Evolutionary conservation across 2,113 vertebrate genomes (phyloP), one percentile per base, ranked within the genome.

Genomic region (Pachycephala philippinensis): DNA sequence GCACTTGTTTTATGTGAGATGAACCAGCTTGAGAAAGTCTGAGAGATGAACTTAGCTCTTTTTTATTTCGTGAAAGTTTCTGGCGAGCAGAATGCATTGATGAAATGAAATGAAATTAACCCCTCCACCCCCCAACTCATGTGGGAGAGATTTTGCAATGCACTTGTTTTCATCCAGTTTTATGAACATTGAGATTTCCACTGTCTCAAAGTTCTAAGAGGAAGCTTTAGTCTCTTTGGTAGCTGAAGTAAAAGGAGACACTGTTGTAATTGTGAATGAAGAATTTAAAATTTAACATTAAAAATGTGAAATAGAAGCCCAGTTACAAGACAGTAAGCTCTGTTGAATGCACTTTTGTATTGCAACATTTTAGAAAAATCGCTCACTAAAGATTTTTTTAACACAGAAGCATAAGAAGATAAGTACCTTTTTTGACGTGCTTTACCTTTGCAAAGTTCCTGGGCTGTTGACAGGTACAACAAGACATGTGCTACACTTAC

Each of bases 391-490:
- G 59, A 35, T 70, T 91, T 91, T 92, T 91, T 84, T 10, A 39
- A 70, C n/a, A 40, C 8, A 63, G 56, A 50, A 57, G 59, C 35
- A 3, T 40, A 65, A 63, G 60, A 89, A 72, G 66, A 89, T 92
- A 28, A 79, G 91, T 89, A 92, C 37, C 17, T 75, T 92, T 92
- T 89, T 76, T 95, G 84, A 95, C 88, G 33, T 52, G 23, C 49
- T 84, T 94, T 96, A 94, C 90, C 77, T 95, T 96, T 96, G 80
- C 74, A 40, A 78, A 94, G 77, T 96, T 94, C 50, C 93, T 89
- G 63, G 68, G 72, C 74, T 95, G 78, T 74, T 97, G 95, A 89
- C 93, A 95, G 89, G 72, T 90, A 87, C 87, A 91, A 76, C 1
- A 84, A 68, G 90, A 87, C 77, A 60, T 86, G 68, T 86, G 77